Evolutionary conservation across 2,888 invertebrate genomes (phyloP), one percentile per base, ranked within the genome.

Genomic region (Caenorhabditis sulstoni): DNA sequence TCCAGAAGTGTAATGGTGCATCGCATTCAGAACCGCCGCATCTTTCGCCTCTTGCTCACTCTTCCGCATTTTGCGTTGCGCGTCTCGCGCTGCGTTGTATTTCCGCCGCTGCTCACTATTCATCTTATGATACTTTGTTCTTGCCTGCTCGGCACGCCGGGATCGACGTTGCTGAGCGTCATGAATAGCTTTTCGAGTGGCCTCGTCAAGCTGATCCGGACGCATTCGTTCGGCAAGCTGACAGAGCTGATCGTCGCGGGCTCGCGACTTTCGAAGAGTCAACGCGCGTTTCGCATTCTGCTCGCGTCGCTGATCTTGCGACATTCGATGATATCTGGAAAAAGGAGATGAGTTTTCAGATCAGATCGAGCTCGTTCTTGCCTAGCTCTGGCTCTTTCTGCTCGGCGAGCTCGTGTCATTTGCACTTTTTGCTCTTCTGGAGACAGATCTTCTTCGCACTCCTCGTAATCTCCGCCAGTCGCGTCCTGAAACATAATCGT

Each of bases 111-210:
- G 81, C 35, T 83, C 81, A 45, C 75, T 70, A 50, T 62, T 78
- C 86, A 86, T 86, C 29, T 79, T 59, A 50, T 81, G 78, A 62
- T 86, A 86, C 53, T 85, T 86, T 11, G 50, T 62, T 47, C 86
- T 47, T 8, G 86, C 86, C 52, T 84, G 82, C 50, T 81, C 81
- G 1, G 86, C 86, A 23, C 83, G 22, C 45, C 65, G 62, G 12
- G 37, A 44, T 37, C 86, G 39, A 35, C 85, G 47, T 18, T 47
- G 18, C 52, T 77, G 78, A 5, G 81, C 82, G 1, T 78, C 83
- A 3, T 20, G 37, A 0, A 83, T 68, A 7, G 64, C 65, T 47
- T 62, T 47, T 14, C 49, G 35, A 9, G 79, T 81, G 7, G 74
- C 62, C n/a, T 67, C 66, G 22, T 81, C 73, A 23, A 82, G 11